Evolutionary conservation across 2,797 vertebrate genomes (phyloP).

Genomic region (Chrysocyon brachyurus): DNA sequence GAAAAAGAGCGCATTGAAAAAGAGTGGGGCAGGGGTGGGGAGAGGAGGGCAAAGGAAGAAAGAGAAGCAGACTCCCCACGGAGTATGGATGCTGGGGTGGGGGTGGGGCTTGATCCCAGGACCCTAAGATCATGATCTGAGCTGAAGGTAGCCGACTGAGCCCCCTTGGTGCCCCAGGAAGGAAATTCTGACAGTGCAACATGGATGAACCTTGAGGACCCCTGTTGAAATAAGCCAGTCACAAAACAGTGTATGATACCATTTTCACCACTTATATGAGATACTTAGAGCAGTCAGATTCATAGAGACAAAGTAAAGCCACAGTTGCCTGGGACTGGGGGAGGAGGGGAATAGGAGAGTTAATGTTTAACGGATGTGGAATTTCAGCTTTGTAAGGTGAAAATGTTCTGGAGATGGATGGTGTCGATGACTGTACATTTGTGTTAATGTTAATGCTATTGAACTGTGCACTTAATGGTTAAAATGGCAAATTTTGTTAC

Average conservation of each 20-base stretch:
- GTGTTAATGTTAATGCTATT: neutral
- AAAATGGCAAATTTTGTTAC: neutral
- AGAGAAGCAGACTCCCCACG: too few relatives aligned
- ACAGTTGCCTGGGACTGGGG: neutral
- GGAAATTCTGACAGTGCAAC: neutral
- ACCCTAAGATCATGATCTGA: too few relatives aligned
- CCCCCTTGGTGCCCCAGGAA: neutral
- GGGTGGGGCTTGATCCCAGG: too few relatives aligned
- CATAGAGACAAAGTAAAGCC: neutral
- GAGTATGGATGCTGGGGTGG: too few relatives aligned
- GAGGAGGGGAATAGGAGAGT: neutral
- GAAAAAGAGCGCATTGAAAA: too few relatives aligned
- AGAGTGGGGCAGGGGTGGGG: too few relatives aligned
- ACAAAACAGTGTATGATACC: neutral
- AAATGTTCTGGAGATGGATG: neutral
- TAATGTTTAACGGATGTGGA: neutral
- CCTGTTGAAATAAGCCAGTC: neutral
- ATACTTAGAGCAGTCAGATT: neutral
- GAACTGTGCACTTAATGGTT: neutral
- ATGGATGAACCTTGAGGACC: neutral
- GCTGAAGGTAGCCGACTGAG: too few relatives aligned
- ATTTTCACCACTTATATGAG: neutral
- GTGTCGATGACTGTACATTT: rapidly evolving
- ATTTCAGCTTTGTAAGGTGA: neutral
- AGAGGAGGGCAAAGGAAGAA: too few relatives aligned